Evolutionary conservation across 2,797 vertebrate species (phyloP).

Genomic region (Malacoraja senta): DNA sequence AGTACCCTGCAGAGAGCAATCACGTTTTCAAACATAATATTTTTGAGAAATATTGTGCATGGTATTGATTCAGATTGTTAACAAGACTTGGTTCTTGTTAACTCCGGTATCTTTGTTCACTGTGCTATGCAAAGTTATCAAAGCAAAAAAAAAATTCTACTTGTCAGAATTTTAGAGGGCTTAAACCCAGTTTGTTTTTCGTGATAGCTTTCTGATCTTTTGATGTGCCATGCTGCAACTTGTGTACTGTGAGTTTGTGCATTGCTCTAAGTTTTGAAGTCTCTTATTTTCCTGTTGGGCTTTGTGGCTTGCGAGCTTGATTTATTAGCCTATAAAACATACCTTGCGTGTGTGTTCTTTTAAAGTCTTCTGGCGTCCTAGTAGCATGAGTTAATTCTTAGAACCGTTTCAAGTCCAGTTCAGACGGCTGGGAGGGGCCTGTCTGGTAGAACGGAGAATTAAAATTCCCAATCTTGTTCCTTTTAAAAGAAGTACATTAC

Average conservation of each 20-base stretch:
- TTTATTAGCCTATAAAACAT: background rate
- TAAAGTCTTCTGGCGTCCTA: background rate
- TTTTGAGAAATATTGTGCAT: background rate
- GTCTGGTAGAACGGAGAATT: background rate
- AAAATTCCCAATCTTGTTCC: background rate
- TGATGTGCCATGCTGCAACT: background rate
- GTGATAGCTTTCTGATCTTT: background rate
- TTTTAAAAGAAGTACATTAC: background rate
- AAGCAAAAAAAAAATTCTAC: background rate
- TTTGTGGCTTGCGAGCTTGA: background rate
- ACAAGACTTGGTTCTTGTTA: background rate
- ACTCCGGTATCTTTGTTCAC: too few species aligned
- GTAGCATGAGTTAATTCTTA: background rate
- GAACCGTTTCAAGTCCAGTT: background rate
- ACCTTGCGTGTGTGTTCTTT: background rate
- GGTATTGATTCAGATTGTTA: background rate
- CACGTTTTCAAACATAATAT: background rate
- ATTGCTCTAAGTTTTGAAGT: background rate
- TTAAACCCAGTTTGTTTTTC: background rate
- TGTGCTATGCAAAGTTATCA: background rate
- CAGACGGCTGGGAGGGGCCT: background rate
- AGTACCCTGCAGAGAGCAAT: background rate
- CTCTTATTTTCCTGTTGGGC: background rate
- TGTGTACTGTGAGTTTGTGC: background rate
- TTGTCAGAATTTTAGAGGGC: background rate